Evolutionary conservation across 2,797 vertebrate species (phyloP).

Genomic region (Chromobotia macracanthus): DNA sequence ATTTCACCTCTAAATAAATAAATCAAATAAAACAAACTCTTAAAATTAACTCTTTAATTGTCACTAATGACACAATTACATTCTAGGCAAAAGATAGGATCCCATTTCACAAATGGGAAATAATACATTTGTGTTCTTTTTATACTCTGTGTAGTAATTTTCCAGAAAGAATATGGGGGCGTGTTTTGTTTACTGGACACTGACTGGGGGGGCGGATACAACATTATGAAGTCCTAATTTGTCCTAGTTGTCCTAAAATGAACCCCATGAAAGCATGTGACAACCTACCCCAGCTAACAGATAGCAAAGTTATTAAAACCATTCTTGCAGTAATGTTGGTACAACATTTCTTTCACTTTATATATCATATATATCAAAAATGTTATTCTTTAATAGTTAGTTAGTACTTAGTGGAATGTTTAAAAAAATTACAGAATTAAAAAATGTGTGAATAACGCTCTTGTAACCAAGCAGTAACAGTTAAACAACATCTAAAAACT

Average conservation of each 20-base stretch:
- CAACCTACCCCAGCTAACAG: no score
- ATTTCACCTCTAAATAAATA: not conserved
- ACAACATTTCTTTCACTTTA: no score
- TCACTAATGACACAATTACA: not conserved
- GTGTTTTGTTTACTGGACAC: not conserved
- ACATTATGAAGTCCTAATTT: not conserved
- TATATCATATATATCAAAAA: no score
- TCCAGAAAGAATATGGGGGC: not conserved
- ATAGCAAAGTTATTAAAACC: no score
- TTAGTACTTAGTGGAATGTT: no score
- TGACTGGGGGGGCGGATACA: not conserved
- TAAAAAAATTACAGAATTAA: no score
- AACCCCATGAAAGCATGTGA: constrained; percentile 12
- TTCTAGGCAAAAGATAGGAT: not conserved
- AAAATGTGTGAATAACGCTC: no score
- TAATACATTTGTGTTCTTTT: not conserved
- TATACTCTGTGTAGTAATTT: not conserved
- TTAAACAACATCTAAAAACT: no score
- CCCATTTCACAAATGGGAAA: not conserved
- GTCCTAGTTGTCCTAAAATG: constrained; percentile 18
- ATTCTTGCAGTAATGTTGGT: no score
- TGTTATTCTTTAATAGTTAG: no score
- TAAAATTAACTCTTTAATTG: no score
- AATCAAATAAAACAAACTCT: not conserved
- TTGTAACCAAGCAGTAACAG: no score